phyloP scores from a whole-genome alignment of 2,888 invertebrate species.

The Cyrtodaria siliqua region DNA sequence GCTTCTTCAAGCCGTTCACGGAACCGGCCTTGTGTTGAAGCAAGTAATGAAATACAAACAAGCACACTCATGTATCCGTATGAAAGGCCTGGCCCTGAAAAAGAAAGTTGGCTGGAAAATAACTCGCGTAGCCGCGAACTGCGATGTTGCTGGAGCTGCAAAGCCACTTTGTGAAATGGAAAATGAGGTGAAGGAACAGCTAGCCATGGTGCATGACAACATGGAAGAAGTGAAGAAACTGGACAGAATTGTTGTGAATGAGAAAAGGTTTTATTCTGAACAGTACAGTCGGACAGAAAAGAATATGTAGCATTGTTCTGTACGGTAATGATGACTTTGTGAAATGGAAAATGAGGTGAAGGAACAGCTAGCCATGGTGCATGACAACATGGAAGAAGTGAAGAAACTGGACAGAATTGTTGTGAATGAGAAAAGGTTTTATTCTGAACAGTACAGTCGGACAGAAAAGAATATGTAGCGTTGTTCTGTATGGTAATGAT shows the following conservation, averaged over 20 bases:
- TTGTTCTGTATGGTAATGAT: slow-evolving; percentile 13
- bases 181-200: neutral
- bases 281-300: neutral
- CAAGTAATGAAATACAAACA: slow-evolving; percentile 25
- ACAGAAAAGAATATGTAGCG: slow-evolving; percentile 13
- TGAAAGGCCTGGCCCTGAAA: neutral
- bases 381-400: slow-evolving; percentile 2
- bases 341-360: slow-evolving; percentile 25
- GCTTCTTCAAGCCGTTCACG: slow-evolving; percentile 25
- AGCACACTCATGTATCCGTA: slow-evolving; percentile 1
- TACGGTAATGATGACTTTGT: slow-evolving; percentile 14
- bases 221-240: neutral
- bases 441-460: slow-evolving; percentile 15
- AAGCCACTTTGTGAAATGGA: neutral
- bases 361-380: slow-evolving; percentile 18
- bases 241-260: neutral
- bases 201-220: neutral
- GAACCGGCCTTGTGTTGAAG: slow-evolving; percentile 24
- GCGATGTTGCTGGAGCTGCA: slow-evolving; percentile 1
- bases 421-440: slow-evolving; percentile 16
- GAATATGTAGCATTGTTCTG: neutral
- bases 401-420: slow-evolving; percentile 1
- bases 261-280: neutral
- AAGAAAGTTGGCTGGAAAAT: slow-evolving; percentile 1
- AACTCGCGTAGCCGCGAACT: neutral